Evolutionary conservation across 1,140 invertebrate species (phyloP).

Genomic region (Halictus rubicundus): DNA sequence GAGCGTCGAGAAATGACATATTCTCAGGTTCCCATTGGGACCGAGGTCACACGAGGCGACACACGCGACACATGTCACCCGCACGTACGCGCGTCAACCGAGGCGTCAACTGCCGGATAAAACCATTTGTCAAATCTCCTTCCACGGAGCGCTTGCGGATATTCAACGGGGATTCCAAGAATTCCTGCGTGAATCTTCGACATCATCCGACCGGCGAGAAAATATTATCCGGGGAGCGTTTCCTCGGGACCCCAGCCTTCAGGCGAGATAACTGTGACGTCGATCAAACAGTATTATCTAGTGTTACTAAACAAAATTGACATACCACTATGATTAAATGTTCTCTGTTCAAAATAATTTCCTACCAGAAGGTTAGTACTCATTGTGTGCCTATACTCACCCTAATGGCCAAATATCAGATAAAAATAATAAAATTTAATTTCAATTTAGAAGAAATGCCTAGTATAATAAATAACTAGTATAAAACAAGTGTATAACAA

Average conservation of each 20-base stretch:
- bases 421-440: too few species aligned
- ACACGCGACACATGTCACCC: slow-evolving; percentile 64
- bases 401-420: too few species aligned
- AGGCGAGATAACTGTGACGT: background rate
- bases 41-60: slow-evolving; percentile 52
- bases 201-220: background rate
- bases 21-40: slow-evolving; percentile 50
- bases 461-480: too few species aligned
- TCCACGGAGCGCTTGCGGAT: slow-evolving; percentile 6
- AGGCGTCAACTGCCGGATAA: slow-evolving; percentile 63
- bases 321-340: too few species aligned
- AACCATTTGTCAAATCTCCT: slow-evolving; percentile 67
- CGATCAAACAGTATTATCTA: background rate
- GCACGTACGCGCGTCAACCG: slow-evolving; percentile 55
- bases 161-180: slow-evolving; percentile 21
- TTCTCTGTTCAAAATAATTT: too few species aligned
- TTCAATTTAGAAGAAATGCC: too few species aligned
- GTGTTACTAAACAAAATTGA: background rate
- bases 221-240: background rate
- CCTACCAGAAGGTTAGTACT: too few species aligned
- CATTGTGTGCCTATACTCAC: too few species aligned
- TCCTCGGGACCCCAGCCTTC: background rate
- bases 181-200: slow-evolving; percentile 26
- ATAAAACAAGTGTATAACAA: too few species aligned
- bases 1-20: slow-evolving; percentile 49